phyloP scores from a whole-genome alignment of 2,888 invertebrate species.

The Tetragnatha montana region DNA sequence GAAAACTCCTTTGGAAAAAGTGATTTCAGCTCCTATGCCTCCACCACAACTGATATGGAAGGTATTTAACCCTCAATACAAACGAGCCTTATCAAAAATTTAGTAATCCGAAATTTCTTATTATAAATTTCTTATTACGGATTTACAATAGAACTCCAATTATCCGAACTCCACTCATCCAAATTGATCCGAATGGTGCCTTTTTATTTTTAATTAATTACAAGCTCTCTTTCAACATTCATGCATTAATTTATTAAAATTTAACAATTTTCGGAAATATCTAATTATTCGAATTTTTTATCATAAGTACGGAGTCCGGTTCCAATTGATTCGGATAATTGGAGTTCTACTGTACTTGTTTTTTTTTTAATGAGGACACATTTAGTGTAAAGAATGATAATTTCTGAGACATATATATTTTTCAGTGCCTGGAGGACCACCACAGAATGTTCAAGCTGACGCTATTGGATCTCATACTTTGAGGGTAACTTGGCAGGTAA shows the following conservation, averaged over 20 bases:
- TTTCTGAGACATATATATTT: neutral
- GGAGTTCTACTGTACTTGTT: neutral
- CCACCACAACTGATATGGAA: conserved; percentile 74
- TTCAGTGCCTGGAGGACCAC: conserved; percentile 75
- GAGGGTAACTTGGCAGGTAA: conserved; percentile 76
- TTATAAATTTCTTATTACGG: neutral
- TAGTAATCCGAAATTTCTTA: neutral
- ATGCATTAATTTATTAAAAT: too few relatives aligned
- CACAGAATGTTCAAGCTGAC: conserved; percentile 74
- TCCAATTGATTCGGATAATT: too few relatives aligned
- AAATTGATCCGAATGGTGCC: neutral
- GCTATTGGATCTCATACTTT: conserved; percentile 75
- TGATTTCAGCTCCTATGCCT: conserved; percentile 74
- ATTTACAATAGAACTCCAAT: neutral
- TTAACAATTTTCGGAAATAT: too few relatives aligned
- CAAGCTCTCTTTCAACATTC: too few relatives aligned
- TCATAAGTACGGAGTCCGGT: too few relatives aligned
- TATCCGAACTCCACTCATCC: too few relatives aligned
- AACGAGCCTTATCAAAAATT: neutral
- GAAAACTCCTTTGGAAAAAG: conserved; percentile 76
- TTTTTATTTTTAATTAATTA: too few relatives aligned
- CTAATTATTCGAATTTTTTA: too few relatives aligned
- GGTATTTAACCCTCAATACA: conserved; percentile 43
- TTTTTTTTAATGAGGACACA: neutral
- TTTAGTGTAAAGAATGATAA: too few relatives aligned